Evolutionary conservation across 2,888 invertebrate species (phyloP).

Genomic region (Invenusta paracnida): DNA sequence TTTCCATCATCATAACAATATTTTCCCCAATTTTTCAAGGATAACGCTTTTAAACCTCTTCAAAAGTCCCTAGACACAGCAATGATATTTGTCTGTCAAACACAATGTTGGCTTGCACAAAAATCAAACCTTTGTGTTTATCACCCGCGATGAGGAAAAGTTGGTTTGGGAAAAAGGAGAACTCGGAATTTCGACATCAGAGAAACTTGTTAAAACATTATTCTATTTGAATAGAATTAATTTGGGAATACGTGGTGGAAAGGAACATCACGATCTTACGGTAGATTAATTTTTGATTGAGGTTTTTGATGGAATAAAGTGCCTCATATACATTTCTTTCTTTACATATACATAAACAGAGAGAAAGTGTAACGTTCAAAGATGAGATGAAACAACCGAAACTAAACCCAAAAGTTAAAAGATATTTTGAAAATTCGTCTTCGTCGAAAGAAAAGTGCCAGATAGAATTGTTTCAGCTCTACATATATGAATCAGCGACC

Average conservation of each 20-base stretch:
- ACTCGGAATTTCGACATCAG: background rate
- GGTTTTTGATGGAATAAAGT: background rate
- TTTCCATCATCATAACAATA: background rate
- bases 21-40: background rate
- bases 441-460: background rate
- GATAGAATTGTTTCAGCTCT: background rate
- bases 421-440: background rate
- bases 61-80: background rate
- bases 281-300: background rate
- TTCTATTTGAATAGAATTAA: background rate
- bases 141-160: background rate
- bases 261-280: background rate
- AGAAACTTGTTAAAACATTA: background rate
- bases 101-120: background rate
- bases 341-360: no score
- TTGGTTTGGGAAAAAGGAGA: background rate
- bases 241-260: conserved; percentile 15
- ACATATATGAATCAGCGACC: background rate
- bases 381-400: background rate
- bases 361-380: background rate
- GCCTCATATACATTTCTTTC: no score
- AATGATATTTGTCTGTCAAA: background rate
- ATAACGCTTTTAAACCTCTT: background rate
- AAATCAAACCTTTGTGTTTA: background rate
- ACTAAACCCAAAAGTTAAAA: background rate